Conservation (phyloP, 1,140 invertebrate genomes). For the Heliconius himera region DNA sequence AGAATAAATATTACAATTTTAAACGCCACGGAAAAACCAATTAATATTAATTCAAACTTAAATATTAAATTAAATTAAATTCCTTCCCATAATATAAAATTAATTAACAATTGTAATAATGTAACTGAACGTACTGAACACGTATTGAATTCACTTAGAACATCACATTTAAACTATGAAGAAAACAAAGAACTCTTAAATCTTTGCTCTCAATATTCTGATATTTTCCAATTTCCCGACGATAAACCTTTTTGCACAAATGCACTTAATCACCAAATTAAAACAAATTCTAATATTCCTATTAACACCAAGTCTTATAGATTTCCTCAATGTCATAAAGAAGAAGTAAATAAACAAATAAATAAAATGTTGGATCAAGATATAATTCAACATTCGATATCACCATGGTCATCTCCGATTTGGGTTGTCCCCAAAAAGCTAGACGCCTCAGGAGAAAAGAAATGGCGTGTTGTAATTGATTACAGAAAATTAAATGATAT, state of each 20-base stretch:
- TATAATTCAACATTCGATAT: conserved; percentile 13
- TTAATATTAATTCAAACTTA: too few relatives aligned
- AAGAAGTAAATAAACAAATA: conserved; percentile 46
- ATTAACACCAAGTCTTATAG: conserved; percentile 45
- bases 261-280: conserved; percentile 37
- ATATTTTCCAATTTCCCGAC: conserved; percentile 28
- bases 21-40: too few relatives aligned
- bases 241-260: conserved; percentile 36
- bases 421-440: conserved; percentile 19
- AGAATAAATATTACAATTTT: too few relatives aligned
- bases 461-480: conserved; percentile 17
- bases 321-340: conserved; percentile 43
- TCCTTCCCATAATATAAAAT: too few relatives aligned
- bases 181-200: conserved; percentile 11
- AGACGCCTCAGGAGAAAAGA: conserved; percentile 12
- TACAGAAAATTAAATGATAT: conserved; percentile 5
- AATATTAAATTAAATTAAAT: too few relatives aligned
- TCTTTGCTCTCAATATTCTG: conserved; percentile 11
- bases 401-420: conserved; percentile 2
- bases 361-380: conserved; percentile 41
- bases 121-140: too few relatives aligned
- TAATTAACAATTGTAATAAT: too few relatives aligned
- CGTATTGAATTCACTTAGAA: too few relatives aligned
- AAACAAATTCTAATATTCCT: conserved; percentile 29
- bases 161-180: conserved; percentile 7